phyloP scores from a whole-genome alignment of 2,797 vertebrate genomes.

The Phrynocephalus forsythii region DNA sequence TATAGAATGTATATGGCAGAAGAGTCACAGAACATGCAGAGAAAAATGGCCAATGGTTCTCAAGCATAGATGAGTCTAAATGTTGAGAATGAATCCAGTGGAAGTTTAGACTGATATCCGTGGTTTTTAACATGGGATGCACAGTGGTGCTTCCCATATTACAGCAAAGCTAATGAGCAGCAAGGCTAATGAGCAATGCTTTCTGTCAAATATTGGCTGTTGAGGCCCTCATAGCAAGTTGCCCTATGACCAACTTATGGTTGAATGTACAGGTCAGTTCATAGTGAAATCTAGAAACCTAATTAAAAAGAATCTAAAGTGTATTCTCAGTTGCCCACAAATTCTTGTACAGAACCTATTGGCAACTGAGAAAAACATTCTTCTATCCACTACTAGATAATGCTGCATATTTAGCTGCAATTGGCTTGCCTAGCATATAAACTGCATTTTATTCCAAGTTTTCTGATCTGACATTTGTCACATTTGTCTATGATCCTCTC shows the following conservation, averaged over 20 bases:
- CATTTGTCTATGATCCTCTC: no score
- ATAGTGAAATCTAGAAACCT: not conserved
- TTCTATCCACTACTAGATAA: no score
- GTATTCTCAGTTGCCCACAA: no score
- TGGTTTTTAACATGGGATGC: not conserved
- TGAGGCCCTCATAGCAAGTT: not conserved
- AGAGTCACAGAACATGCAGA: not conserved
- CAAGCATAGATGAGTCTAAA: not conserved
- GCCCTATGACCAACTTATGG: not conserved
- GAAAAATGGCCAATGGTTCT: not conserved
- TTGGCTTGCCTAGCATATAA: no score
- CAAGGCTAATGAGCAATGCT: not conserved
- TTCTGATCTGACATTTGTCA: no score
- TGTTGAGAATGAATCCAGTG: not conserved
- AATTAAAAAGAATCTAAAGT: not conserved
- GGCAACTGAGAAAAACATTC: no score
- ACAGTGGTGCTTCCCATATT: no score
- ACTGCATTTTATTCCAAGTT: no score
- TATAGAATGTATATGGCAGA: not conserved
- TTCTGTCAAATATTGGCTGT: not conserved
- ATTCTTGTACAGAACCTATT: no score
- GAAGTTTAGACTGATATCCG: not conserved
- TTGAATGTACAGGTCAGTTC: not conserved
- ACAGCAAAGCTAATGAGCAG: not conserved
- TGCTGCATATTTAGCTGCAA: no score